A percentile compares a stretch with the other conserved stretches of the same genome.
Evolutionary conservation across 2,797 vertebrate species (phyloP).

Genomic region (Phrynocephalus vlangalii): DNA sequence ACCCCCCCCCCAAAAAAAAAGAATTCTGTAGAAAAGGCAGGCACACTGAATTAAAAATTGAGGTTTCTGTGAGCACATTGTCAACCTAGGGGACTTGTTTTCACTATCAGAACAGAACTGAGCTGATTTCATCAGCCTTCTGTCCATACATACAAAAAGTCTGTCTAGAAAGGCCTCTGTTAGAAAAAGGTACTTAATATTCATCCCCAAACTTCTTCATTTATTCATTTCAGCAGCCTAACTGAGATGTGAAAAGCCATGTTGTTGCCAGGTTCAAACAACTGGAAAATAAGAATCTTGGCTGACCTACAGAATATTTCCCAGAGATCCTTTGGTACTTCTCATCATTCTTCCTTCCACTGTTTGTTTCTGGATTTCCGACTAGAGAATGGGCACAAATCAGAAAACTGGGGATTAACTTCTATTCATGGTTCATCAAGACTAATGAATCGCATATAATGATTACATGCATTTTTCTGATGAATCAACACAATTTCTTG

Average conservation of each 20-base stretch:
- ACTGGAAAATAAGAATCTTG: not conserved
- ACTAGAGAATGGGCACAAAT: no score
- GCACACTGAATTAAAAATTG: not conserved
- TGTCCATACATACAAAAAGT: no score
- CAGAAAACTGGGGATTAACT: no score
- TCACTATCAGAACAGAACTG: not conserved
- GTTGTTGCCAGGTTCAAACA: no score
- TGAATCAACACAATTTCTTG: no score
- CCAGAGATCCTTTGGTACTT: not conserved
- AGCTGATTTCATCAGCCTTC: not conserved
- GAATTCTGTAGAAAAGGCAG: no score
- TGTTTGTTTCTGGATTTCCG: not conserved
- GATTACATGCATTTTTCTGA: no score
- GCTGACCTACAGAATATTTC: not conserved
- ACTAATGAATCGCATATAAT: no score
- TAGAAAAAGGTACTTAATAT: not conserved
- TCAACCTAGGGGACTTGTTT: not conserved
- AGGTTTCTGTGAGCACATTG: not conserved
- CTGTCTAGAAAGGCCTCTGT: not conserved
- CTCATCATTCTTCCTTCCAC: no score
- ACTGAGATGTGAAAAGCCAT: no score
- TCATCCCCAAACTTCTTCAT: not conserved
- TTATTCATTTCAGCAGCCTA: not conserved
- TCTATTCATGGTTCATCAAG: no score
- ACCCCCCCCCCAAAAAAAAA: no score